Evolutionary conservation across 2,797 vertebrate genomes (phyloP), one percentile per base, ranked within the genome.

Genomic region (Enteromius radiatus): DNA sequence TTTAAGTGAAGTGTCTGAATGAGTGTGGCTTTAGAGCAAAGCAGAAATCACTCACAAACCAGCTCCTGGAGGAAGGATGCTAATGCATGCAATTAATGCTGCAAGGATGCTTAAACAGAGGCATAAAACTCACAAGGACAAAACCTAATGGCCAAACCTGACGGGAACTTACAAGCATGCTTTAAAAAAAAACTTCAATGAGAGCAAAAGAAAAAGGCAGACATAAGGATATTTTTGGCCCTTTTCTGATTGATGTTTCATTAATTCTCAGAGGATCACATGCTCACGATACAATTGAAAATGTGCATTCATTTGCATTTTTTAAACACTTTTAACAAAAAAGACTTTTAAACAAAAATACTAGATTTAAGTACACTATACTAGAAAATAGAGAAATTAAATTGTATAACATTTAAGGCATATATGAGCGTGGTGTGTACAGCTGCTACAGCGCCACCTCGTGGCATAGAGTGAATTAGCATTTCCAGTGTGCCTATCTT

Each of bases 61-160:
- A 67, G 63, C 38, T 47, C 43, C 43, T 33, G 63, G 38, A 9
- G 38, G 19, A 45, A 77, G 26, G 71, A 56, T 45, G 38, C 69
- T 84, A 84, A 84, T 86, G 83, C 41, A 74, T 82, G 75, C 56
- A 63, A 84, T 87, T 78, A 80, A 83, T 78, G 76, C 71, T 64
- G 36, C 26, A 45, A 31, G 41, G 28, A 71, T 77, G 74, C 74
- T 28, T 59, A 69, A 82, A 75, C 47, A 67, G 45, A 47, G 19
- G 26, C 63, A 67, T 68, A 77, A 26, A 80, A 76, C 19, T 2
- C 23, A 64, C 28, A 81, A 45, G 43, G 54, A 33, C 56, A 52
- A 38, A 65, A 63, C 68, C 47, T 26, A 82, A 76, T 76, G 64
- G 64, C 23, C 45, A 56, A 68, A 76, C 71, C 56, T 81, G 28